These are phyloP conservation scores for Drosophila basisetae DNA, from an alignment of 2,888 invertebrate species.

Conservation along the genomic window DNA sequence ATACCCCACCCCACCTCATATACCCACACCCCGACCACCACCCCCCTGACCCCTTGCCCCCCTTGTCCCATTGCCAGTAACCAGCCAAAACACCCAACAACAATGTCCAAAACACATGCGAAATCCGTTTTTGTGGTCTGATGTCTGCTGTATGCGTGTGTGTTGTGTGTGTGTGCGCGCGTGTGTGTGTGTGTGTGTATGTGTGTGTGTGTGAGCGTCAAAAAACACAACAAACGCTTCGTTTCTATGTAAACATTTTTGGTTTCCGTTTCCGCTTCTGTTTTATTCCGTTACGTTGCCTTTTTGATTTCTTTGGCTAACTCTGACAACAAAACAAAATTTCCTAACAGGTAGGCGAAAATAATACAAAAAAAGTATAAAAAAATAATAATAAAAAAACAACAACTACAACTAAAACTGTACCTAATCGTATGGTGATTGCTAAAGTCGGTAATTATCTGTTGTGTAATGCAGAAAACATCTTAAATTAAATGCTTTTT, in stretches of 20 bases:
- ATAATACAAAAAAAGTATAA: constrained; percentile 6
- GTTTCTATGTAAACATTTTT: constrained; percentile 44
- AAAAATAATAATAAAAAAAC: constrained; percentile 1
- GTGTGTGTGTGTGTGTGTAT: constrained; percentile 8
- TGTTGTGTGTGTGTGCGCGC: constrained; percentile 4
- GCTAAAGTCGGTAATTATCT: constrained; percentile 43
- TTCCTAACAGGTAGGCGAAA: constrained; percentile 60
- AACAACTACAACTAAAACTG: constrained; percentile 27
- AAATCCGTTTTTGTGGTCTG: constrained; percentile 20
- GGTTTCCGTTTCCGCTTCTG: constrained; percentile 56
- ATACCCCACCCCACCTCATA: background rate
- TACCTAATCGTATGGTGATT: constrained; percentile 53
- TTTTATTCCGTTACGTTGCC: constrained; percentile 57
- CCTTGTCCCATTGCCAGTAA: background rate
- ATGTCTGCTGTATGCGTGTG: constrained; percentile 4
- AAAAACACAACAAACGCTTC: constrained; percentile 38
- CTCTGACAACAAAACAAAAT: constrained; percentile 40
- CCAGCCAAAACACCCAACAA: background rate
- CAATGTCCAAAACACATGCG: background rate
- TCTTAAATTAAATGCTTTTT: constrained; percentile 12
- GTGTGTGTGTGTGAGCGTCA: constrained; percentile 18
- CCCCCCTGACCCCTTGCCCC: background rate
- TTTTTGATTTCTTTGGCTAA: constrained; percentile 52
- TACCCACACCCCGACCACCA: constrained; percentile 3
- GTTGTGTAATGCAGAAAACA: constrained; percentile 9